Evolutionary conservation across 2,113 vertebrate genomes (phyloP).

Genomic region (Solea senegalensis): DNA sequence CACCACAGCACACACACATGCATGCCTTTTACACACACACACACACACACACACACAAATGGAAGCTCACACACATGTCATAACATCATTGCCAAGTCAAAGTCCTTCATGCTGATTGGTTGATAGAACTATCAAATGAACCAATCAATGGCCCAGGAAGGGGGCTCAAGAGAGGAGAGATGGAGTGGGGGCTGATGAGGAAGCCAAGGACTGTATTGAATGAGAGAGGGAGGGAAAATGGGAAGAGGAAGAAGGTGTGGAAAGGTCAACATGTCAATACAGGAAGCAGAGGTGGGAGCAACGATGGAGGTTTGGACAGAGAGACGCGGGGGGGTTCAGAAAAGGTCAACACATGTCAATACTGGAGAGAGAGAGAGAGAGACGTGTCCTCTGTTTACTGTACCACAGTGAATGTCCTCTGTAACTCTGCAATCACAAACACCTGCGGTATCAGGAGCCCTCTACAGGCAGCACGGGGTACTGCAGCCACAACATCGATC

Average conservation of each 20-base stretch:
- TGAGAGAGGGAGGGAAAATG: not conserved
- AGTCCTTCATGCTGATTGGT: conserved; percentile 98
- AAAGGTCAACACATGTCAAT: conserved; percentile 65
- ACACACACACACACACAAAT: conserved; percentile 11
- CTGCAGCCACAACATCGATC: too few species aligned
- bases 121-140: conserved; percentile 99
- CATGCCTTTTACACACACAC: too few species aligned
- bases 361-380: not conserved
- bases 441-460: too few species aligned
- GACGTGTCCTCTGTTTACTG: not conserved
- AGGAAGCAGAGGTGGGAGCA: not conserved
- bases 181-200: too few species aligned
- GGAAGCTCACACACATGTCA: conserved; percentile 62
- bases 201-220: not conserved
- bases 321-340: conserved; percentile 30
- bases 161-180: not conserved
- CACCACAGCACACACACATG: conserved; percentile 30
- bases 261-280: conserved; percentile 52
- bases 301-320: not conserved
- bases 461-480: too few species aligned
- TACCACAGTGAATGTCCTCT: too few species aligned
- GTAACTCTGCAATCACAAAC: too few species aligned
- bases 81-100: conserved; percentile 96
- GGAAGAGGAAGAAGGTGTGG: conserved; percentile 4
- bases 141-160: conserved; percentile 93